Evolutionary conservation across 2,888 invertebrate species (phyloP), one percentile per base, ranked within the genome.

Genomic region (Melieria crassipennis): DNA sequence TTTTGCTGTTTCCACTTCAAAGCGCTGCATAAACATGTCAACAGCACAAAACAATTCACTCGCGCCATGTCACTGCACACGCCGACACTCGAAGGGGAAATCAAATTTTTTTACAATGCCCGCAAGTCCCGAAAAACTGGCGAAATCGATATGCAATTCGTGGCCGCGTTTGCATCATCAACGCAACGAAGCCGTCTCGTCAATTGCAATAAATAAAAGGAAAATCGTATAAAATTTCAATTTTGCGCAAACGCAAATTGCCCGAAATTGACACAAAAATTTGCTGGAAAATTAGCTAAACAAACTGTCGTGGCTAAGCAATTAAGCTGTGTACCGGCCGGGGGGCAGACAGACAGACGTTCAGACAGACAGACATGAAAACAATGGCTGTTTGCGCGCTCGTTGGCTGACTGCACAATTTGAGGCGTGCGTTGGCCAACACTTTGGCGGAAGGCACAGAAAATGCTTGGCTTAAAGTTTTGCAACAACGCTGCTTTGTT

Each of bases 291-390:
- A 76, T 74, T 74, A 69, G 66, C 55, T 66, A 69, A 75, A 75
- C 77, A 76, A 77, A 77, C 69, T 76, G 74, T 77, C 74, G 75
- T 77, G 66, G 75, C 64, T 64, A 68, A 74, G 69, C 76, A 75
- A 77, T 77, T 77, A 77, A 76, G 76, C 73, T 65, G 64, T 6
- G 55, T 30, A 50, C 58, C 47, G 30, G 67, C 50, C 4, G 46
- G 57, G 47, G 5, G 58, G 11, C 58, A 58, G 58, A n/a, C 16
- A 58, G n/a, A 11, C 58, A 58, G n/a, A 43, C 10, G 45, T 10
- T 57, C 42, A 9, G 9, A 5, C n/a, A 43, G 13, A 45, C 56
- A 64, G 11, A 42, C 66, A 58, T 48, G 57, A 47, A 67, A 52
- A 60, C 52, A 67, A 67, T 67, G 46, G 67, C 50, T 16, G 16